phyloP scores from a whole-genome alignment of 1,140 invertebrate species.

The Helicoverpa zea region DNA sequence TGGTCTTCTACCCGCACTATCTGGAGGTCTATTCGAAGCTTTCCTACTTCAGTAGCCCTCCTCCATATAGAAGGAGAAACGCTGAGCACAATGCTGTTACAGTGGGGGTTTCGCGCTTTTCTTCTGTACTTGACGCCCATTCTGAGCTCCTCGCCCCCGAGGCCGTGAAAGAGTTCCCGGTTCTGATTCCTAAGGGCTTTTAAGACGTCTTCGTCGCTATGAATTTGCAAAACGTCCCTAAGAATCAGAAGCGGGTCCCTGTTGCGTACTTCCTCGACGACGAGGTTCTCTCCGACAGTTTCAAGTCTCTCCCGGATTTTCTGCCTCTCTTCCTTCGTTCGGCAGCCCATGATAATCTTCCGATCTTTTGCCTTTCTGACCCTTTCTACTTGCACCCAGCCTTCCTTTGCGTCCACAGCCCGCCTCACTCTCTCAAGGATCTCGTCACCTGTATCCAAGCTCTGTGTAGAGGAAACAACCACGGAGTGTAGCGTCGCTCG shows the following conservation, averaged over 20 bases:
- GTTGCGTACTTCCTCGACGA: background rate
- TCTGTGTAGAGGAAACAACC: conserved; percentile 11
- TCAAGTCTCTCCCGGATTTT: background rate
- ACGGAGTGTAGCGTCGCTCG: conserved; percentile 30
- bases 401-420: conserved; percentile 45
- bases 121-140: background rate
- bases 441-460: conserved; percentile 34
- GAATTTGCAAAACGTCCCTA: conserved; percentile 2
- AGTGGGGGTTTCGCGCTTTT: background rate
- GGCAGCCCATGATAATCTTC: background rate
- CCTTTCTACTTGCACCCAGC: background rate
- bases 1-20: conserved; percentile 46
- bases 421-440: conserved; percentile 38
- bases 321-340: background rate
- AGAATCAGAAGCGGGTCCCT: conserved; percentile 51
- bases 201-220: conserved; percentile 55
- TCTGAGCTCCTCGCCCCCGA: background rate
- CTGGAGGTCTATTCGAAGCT: conserved; percentile 18
- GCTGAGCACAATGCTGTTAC: no score
- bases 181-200: background rate
- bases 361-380: background rate
- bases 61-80: no score
- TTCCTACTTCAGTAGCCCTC: background rate
- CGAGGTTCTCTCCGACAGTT: background rate
- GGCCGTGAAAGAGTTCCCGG: background rate